A percentile compares a stretch with the other conserved stretches of the same genome.
Conservation (phyloP, 2,888 invertebrate genomes). For the Coenonympha glycerion region DNA sequence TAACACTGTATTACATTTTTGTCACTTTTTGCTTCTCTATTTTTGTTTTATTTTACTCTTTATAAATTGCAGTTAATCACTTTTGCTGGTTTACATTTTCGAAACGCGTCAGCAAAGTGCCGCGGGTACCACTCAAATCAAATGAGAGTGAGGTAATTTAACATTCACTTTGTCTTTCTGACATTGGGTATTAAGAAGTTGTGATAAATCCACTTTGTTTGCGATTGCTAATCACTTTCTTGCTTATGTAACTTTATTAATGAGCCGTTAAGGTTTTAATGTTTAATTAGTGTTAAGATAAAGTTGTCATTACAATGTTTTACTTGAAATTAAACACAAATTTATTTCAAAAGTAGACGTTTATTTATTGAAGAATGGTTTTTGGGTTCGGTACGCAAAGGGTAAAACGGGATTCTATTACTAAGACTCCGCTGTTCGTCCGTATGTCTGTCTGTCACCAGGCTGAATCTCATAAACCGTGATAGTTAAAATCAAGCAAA, state of each 20-base stretch:
- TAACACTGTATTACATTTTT: no score
- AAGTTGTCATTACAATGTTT: neutral
- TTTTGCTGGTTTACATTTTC: neutral
- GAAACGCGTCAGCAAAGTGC: neutral
- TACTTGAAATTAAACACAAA: neutral
- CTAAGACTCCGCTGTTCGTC: no score
- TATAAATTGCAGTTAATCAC: no score
- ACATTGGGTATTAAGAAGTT: conserved; percentile 6
- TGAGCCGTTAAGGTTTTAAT: neutral
- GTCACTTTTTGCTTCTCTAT: no score
- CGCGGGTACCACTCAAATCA: neutral
- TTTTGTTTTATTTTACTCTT: no score
- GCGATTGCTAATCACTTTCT: conserved; percentile 11
- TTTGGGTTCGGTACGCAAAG: no score
- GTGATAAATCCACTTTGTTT: conserved; percentile 10
- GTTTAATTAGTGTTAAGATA: neutral
- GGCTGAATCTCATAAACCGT: no score
- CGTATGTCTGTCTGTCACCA: no score
- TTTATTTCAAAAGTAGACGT: no score
- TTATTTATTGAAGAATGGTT: no score
- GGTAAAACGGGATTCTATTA: no score
- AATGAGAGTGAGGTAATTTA: neutral
- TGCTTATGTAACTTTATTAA: conserved; percentile 2
- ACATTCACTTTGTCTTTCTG: conserved; percentile 5
- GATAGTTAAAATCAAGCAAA: no score